phyloP scores from a whole-genome alignment of 2,113 vertebrate species.

The Eleginops maclovinus region DNA sequence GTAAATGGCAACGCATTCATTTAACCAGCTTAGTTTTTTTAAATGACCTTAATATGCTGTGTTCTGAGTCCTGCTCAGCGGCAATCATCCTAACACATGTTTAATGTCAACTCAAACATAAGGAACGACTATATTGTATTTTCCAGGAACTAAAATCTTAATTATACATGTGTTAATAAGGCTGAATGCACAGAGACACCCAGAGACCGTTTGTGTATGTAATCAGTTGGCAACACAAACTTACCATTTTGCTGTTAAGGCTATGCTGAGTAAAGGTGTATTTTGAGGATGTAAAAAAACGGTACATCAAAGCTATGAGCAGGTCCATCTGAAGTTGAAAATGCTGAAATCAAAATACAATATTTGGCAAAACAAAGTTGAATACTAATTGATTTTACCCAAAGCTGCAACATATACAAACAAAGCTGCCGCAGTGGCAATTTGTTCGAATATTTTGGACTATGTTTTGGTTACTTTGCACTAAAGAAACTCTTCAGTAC shows the following conservation, averaged over 20 bases:
- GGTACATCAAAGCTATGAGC: conserved; percentile 57
- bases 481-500: background rate
- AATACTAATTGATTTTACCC: conserved; percentile 41
- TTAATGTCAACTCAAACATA: conserved; percentile 37
- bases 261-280: conserved; percentile 62
- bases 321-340: conserved; percentile 58
- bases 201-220: conserved; percentile 40
- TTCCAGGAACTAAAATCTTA: conserved; percentile 42
- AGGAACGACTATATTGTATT: conserved; percentile 26
- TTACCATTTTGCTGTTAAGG: conserved; percentile 66
- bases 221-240: conserved; percentile 37
- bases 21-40: conserved; percentile 27
- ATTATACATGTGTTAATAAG: conserved; percentile 58
- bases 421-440: conserved; percentile 21
- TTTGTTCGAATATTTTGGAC: background rate
- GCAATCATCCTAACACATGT: conserved; percentile 68
- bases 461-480: conserved; percentile 4
- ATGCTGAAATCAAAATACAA: conserved; percentile 41
- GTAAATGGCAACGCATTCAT: conserved; percentile 43
- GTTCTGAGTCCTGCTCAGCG: conserved; percentile 81
- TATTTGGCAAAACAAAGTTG: conserved; percentile 29
- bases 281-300: conserved; percentile 58
- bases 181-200: conserved; percentile 54
- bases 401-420: conserved; percentile 42
- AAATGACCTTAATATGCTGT: conserved; percentile 36